Base-by-base conservation (phyloP, 2,797 vertebrate genomes). In the Trachurus trachurus region DNA sequence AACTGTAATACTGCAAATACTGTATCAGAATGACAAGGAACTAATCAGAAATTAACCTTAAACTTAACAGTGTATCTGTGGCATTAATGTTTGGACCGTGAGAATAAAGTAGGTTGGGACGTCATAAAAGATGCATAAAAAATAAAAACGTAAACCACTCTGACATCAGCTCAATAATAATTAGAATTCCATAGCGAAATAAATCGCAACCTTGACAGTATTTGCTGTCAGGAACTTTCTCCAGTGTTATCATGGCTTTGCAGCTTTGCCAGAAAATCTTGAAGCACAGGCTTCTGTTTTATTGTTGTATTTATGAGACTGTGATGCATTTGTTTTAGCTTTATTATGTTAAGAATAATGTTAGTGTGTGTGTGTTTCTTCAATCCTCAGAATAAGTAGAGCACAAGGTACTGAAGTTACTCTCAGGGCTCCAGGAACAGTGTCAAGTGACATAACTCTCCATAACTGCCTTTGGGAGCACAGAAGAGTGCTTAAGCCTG, bases 241-340 rank as follows among this genome's bases (percentile, higher is more conserved):
- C 12, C 4, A 62, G 53, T 71, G 75, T 88, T 84, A 63, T 85
- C 76, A 15, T 29, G 19, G 49, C 54, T 84, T 81, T 81, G 61
- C 74, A 60, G 71, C 72, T 81, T 82, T 54, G 37, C 61, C 71
- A 75, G 68, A 26, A 69, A 66, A 52, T 50, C 15, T 53, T 26
- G 21, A 67, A 65, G 71, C 44, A 71, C 0, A 61, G 53, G 61
- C 34, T 49, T 69, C 21, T 21, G 40, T 82, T 68, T 82, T 37
- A 5, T 70, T 70, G 22, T 68, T 83, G 21, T 86, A 74, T 88
- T 89, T 87, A 78, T 88, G 66, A 79, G 65, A 83, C 69, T 85
- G 78, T 70, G 75, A 81, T 77, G 70, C 70, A 29, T 87, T 87
- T 87, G 52, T 78, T 82, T 90, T 75, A 70, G 61, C 58, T 87